Evolutionary conservation across 2,113 vertebrate genomes (phyloP).

Genomic region (Mustela nigripes): DNA sequence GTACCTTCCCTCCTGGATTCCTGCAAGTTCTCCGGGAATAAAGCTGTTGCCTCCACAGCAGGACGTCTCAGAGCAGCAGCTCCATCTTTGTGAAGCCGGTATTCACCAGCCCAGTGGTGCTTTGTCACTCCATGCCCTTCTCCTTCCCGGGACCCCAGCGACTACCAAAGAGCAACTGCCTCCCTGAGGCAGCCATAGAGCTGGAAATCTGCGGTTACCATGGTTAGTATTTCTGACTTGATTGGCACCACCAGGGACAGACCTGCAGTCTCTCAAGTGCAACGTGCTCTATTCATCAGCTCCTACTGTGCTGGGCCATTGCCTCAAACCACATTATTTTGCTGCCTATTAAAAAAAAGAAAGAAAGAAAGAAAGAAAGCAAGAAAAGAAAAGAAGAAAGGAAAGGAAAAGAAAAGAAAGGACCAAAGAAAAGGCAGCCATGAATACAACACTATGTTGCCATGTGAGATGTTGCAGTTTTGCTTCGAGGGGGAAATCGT

Average conservation of each 20-base stretch:
- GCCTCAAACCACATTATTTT: constrained; percentile 80
- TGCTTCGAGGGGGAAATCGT: constrained; percentile 69
- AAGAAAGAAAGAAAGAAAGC: neutral
- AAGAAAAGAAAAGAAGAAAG: neutral
- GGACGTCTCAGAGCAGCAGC: neutral
- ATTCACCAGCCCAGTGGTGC: neutral
- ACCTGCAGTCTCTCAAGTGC: constrained; percentile 80
- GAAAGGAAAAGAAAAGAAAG: neutral
- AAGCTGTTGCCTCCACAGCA: neutral
- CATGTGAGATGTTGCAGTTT: constrained; percentile 67
- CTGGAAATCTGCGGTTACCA: constrained; percentile 79
- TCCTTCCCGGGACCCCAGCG: constrained; percentile 44
- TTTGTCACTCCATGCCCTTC: constrained; percentile 48
- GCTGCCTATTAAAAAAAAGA: constrained; percentile 9
- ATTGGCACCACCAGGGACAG: constrained; percentile 83
- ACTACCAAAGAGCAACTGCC: constrained; percentile 69
- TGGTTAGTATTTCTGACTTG: constrained; percentile 84
- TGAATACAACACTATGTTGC: constrained; percentile 77
- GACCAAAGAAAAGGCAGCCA: constrained; percentile 63
- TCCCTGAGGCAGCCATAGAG: constrained; percentile 21
- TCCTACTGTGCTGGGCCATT: constrained; percentile 81
- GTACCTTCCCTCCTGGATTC: neutral
- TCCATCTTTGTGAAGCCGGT: constrained; percentile 2
- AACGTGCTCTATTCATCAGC: constrained; percentile 82
- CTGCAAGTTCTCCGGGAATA: neutral